These are phyloP conservation scores for Synanceia verrucosa DNA, from an alignment of 2,797 vertebrate species.

Conservation along the genomic window DNA sequence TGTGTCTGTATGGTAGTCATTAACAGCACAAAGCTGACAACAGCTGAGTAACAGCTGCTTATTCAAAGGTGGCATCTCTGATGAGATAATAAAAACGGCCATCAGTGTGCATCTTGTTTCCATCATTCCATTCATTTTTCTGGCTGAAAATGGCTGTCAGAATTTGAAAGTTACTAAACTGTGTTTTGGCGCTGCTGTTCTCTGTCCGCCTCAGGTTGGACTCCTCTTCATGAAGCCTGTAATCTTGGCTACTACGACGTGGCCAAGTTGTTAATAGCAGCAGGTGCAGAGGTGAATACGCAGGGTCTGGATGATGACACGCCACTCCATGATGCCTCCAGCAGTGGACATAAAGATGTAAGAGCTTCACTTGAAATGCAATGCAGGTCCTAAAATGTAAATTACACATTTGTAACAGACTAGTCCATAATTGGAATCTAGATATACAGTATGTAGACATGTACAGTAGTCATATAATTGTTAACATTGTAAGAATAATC, in stretches of 20 bases:
- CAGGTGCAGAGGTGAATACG: slow-evolving; percentile 97
- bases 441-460: neutral
- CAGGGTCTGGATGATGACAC: slow-evolving; percentile 98
- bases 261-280: slow-evolving; percentile 95
- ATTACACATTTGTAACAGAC: neutral
- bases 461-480: neutral
- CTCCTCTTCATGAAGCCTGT: slow-evolving; percentile 98
- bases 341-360: slow-evolving; percentile 97
- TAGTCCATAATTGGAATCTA: neutral
- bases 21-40: slow-evolving; percentile 19
- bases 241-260: slow-evolving; percentile 98
- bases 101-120: neutral
- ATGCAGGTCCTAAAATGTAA: neutral
- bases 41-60: slow-evolving; percentile 17
- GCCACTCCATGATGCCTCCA: slow-evolving; percentile 97
- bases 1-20: slow-evolving; percentile 6
- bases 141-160: neutral
- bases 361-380: slow-evolving; percentile 50
- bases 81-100: slow-evolving; percentile 3
- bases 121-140: neutral
- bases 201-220: slow-evolving; percentile 88
- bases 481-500: neutral
- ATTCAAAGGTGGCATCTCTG: neutral
- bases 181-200: neutral
- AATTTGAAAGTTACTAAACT: neutral